Evolutionary conservation across 2,888 invertebrate genomes (phyloP), one percentile per base, ranked within the genome.

Genomic region (Ypsolopha scabrella): DNA sequence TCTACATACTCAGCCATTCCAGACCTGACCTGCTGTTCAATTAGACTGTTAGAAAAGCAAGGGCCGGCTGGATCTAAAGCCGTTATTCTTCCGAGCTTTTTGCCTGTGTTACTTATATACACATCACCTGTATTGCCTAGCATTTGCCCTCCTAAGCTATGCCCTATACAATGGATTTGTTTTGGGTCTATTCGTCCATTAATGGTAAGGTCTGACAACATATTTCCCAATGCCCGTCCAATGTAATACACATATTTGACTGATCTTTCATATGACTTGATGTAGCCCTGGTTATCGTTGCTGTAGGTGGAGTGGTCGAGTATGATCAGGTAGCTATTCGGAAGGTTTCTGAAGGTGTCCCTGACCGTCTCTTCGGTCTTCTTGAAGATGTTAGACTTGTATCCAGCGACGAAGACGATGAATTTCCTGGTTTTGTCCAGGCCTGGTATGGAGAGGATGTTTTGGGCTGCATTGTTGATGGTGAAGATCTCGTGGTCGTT

Each of bases 1-100:
- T 90, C 90, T 0, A 90, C 90, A 58, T 89, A 88, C 0, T 81
- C 74, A 0, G 90, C 90, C 34, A 90, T 87, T 6, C 83, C 82
- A 14, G 83, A 75, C 48, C 88, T 77, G 0, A 91, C 66, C 57
- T 89, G 81, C 13, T 87, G 77, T 45, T 80, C 64, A 1, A 75
- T 69, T 0, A 70, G 59, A 52, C 75, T 78, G 33, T 79, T 75
- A 0, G 77, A 70, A 54, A 81, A 86, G 53, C 85, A 86, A 6
- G 86, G 86, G 0, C 85, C 85, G 48, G 86, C 86, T 1, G 86
- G 86, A 48, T 86, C 86, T 7, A 85, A 60, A 3, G 76, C 86
- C 0, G 81, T 79, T 6, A 86, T 75, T 36, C 77, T 71, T 10
- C 63, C 64, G 2, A 86, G 62, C 52, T 73, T 80, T 0, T 62